Evolutionary conservation across 2,797 vertebrate genomes (phyloP).

Genomic region (Natrix natrix): DNA sequence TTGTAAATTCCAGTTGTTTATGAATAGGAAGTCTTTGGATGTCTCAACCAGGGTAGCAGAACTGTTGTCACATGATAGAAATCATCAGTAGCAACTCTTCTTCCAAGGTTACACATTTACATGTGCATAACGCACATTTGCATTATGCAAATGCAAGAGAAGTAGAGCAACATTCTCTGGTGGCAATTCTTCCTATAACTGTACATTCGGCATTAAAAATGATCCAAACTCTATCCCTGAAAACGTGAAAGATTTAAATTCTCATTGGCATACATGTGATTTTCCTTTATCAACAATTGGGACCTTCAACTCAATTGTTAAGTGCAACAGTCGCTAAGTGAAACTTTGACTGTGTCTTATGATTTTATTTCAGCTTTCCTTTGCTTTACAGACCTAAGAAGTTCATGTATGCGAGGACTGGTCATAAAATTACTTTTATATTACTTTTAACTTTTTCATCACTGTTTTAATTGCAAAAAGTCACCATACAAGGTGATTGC

Average conservation of each 20-base stretch:
- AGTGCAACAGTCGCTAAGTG: neutral
- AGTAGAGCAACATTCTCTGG: neutral
- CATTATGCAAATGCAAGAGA: neutral
- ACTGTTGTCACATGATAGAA: neutral
- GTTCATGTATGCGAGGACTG: neutral
- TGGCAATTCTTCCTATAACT: neutral
- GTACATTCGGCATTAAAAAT: neutral
- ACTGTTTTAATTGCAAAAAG: neutral
- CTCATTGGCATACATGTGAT: neutral
- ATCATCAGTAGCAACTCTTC: neutral
- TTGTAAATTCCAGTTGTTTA: neutral
- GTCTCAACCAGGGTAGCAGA: neutral
- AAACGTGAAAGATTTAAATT: neutral
- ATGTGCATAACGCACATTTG: neutral
- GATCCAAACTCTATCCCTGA: neutral
- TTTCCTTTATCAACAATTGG: neutral
- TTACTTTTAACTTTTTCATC: neutral
- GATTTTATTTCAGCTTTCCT: neutral
- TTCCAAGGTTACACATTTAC: neutral
- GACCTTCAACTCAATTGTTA: neutral
- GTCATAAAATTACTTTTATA: neutral
- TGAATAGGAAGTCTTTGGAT: neutral
- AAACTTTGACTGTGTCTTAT: neutral
- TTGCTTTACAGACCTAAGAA: neutral
- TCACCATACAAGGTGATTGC: neutral